phyloP scores from a whole-genome alignment of 92 coral and sea anemone genomes.

The Micromussa lordhowensis region DNA sequence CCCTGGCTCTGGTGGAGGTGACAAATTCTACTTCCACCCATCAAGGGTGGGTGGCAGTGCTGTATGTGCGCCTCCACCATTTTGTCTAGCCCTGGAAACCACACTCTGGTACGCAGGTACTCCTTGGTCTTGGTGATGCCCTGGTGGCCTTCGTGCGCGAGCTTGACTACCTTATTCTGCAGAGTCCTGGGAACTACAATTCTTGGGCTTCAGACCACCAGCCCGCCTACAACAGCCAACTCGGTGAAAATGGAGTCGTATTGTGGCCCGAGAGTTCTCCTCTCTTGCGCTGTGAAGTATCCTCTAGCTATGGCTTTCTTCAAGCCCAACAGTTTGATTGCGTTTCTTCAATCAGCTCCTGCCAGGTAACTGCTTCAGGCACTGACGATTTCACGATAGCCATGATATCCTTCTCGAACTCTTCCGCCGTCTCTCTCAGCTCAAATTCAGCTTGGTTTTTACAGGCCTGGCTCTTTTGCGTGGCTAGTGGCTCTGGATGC shows the following conservation, averaged over 20 bases:
- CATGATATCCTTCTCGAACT: too few relatives aligned
- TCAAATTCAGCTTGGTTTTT: too few relatives aligned
- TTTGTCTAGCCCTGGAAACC: too few relatives aligned
- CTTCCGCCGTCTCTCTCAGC: too few relatives aligned
- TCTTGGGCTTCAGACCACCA: constrained; percentile 27
- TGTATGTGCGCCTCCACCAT: background rate
- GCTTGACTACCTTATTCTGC: constrained; percentile 42
- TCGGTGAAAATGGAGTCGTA: too few relatives aligned
- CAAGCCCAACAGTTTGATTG: background rate
- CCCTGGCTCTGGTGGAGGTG: constrained; percentile 17
- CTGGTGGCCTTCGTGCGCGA: constrained; percentile 63
- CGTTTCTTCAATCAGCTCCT: constrained; percentile 5
- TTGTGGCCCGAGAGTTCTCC: too few relatives aligned
- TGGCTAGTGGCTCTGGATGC: too few relatives aligned
- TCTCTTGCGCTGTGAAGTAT: constrained; percentile 31
- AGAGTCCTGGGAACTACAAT: constrained; percentile 22
- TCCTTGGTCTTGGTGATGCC: too few relatives aligned
- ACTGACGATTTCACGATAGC: too few relatives aligned
- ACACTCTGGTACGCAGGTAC: background rate
- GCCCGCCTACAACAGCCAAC: constrained; percentile 43
- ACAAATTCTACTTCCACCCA: constrained; percentile 43
- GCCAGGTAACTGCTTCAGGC: background rate
- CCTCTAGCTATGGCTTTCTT: constrained; percentile 46
- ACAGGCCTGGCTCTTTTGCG: too few relatives aligned
- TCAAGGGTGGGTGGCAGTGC: background rate